Base-by-base conservation (phyloP, 2,113 vertebrate species). In the Osmerus mordax region DNA sequence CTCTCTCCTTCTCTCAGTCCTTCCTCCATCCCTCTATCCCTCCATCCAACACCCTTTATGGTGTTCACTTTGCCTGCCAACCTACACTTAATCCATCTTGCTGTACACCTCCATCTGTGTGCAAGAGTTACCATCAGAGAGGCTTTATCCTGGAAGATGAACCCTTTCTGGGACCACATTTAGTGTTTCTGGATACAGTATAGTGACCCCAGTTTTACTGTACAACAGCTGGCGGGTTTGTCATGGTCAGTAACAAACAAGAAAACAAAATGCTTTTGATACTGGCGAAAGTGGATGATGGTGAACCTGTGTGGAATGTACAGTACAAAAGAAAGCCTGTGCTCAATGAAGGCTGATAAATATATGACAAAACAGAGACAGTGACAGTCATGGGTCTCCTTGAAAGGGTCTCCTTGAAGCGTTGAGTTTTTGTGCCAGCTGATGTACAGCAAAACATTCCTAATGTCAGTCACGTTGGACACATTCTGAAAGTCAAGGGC, bases 31-130 rank as follows among this genome's bases (percentile, higher is more conserved):
- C 41, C 55, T 56, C 15, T 4, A 56, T 51, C 18, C 64, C 41
- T 56, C 15, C 15, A 56, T 51, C 18, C 64, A 12, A 52, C 64
- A 2, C 16, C 70, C 62, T 47, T 28, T 28, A 9, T 36, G 55
- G 65, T 62, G 68, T 66, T 80, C 70, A 65, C 74, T 78, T 86
- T 83, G 86, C 91, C 91, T 86, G 88, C 88, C 92, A 91, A 84
- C 89, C 91, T 87, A 89, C 84, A 87, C 91, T 90, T 92, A 91
- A 93, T 95, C 92, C 93, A 93, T 94, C 90, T 94, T 86, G 79
- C 70, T 83, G 87, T 81, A 79, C 88, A 78, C 83, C 87, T 87
- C 90, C 66, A 28, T 62, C 12, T 36, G 36, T 29, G 2, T 72
- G 28, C 62, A 41, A 29, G 52, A 54, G 66, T 72, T 71, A 73